phyloP scores from a whole-genome alignment of 2,888 invertebrate genomes.

The Allygus modestus region DNA sequence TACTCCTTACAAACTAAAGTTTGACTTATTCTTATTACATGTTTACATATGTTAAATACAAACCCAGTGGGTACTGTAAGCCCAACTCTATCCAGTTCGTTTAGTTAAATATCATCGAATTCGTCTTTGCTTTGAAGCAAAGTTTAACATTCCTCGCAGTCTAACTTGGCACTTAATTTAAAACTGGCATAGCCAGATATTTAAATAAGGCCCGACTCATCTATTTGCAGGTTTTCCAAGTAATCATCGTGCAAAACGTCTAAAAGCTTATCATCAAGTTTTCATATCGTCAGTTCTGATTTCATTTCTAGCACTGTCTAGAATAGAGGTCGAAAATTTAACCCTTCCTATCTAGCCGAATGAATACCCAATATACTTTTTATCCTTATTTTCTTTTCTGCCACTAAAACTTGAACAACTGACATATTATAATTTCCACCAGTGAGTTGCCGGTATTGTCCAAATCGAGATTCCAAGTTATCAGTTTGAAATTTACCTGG shows the following conservation, averaged over 20 bases:
- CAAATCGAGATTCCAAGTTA: background rate
- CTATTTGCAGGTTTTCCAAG: background rate
- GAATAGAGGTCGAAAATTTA: background rate
- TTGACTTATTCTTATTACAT: background rate
- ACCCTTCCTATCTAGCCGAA: background rate
- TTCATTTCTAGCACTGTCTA: background rate
- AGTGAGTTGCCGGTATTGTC: background rate
- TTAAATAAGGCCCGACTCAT: background rate
- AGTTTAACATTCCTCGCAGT: background rate
- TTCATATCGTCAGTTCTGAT: background rate
- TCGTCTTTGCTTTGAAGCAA: background rate
- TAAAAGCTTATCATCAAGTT: background rate
- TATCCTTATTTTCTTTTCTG: background rate
- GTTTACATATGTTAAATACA: background rate
- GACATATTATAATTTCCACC: background rate
- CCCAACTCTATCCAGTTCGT: background rate
- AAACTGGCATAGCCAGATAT: background rate
- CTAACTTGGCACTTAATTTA: background rate
- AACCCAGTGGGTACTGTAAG: background rate
- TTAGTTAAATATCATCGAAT: background rate
- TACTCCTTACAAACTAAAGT: background rate
- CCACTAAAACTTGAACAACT: background rate
- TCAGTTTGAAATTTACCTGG: background rate
- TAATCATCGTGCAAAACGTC: background rate
- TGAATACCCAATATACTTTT: background rate